These are phyloP conservation scores for Athalia rosae DNA, from an alignment of 2,888 invertebrate species.

Conservation along the genomic window DNA sequence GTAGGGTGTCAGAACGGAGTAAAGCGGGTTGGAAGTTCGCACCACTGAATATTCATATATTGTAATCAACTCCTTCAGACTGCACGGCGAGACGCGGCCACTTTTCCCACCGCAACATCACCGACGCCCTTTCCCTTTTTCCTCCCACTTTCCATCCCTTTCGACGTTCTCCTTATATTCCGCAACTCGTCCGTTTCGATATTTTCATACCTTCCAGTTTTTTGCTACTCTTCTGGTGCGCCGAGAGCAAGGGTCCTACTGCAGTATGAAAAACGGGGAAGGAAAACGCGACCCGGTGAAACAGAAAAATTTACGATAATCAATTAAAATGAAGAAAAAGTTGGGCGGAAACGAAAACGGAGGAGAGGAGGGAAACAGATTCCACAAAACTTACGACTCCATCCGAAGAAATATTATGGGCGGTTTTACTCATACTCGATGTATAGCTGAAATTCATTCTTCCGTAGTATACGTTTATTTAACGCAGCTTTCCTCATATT, in stretches of 20 bases:
- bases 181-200: constrained; percentile 49
- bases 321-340: not conserved
- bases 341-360: too few species aligned
- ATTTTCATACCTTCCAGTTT: constrained; percentile 40
- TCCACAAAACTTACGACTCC: too few species aligned
- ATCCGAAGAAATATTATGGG: too few species aligned
- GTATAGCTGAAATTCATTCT: too few species aligned
- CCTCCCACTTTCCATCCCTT: not conserved
- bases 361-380: too few species aligned
- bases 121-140: not conserved
- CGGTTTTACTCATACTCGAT: too few species aligned
- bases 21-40: constrained; percentile 59
- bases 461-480: too few species aligned
- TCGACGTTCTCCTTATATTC: not conserved
- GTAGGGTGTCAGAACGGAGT: constrained; percentile 47
- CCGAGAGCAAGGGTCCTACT: not conserved
- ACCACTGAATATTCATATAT: constrained; percentile 72
- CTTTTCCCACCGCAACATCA: constrained; percentile 36
- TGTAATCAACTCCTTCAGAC: constrained; percentile 67
- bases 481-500: too few species aligned
- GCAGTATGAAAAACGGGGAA: not conserved
- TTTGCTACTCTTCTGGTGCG: not conserved
- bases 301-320: not conserved
- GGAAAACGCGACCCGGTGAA: not conserved
- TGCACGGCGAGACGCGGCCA: constrained; percentile 50